Percentiles rank a stretch among this genome's conserved stretches.
phyloP scores from a whole-genome alignment of 2,888 invertebrate genomes.

The Chaetoderma sp. region DNA sequence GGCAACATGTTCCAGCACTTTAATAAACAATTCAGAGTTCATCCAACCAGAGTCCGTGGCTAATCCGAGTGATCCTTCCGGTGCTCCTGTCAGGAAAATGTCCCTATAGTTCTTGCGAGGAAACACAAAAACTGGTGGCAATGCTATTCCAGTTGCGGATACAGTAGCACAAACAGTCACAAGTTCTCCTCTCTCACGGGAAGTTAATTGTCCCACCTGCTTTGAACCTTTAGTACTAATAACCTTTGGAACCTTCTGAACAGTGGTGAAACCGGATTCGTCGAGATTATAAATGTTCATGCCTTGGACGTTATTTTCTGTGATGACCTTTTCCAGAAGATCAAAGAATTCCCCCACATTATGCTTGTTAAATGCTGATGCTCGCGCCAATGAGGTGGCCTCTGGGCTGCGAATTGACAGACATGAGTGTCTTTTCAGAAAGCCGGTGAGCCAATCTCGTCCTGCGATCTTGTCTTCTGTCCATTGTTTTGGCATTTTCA shows the following conservation, averaged over 20 bases:
- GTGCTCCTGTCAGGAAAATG: slow-evolving; percentile 3
- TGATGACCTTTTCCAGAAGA: slow-evolving; percentile 19
- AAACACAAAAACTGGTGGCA: slow-evolving; percentile 27
- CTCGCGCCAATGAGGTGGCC: slow-evolving; percentile 34
- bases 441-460: neutral
- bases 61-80: slow-evolving; percentile 11
- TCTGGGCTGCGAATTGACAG: slow-evolving; percentile 33
- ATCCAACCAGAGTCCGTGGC: slow-evolving; percentile 30
- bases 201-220: slow-evolving; percentile 28
- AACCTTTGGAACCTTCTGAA: slow-evolving; percentile 7
- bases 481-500: neutral
- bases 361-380: slow-evolving; percentile 34
- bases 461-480: neutral
- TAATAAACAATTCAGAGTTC: slow-evolving; percentile 17
- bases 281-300: slow-evolving; percentile 10
- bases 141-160: slow-evolving; percentile 13
- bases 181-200: slow-evolving; percentile 23
- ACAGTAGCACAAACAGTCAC: slow-evolving; percentile 22
- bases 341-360: slow-evolving; percentile 31
- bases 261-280: slow-evolving; percentile 16
- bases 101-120: slow-evolving; percentile 19
- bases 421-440: neutral
- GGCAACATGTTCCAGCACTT: slow-evolving; percentile 19
- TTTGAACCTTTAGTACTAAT: slow-evolving; percentile 6
- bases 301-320: too few species aligned